These are phyloP conservation scores for Ornithorhynchus anatinus DNA, from an alignment of 2,113 vertebrate species.

Conservation along the genomic window DNA sequence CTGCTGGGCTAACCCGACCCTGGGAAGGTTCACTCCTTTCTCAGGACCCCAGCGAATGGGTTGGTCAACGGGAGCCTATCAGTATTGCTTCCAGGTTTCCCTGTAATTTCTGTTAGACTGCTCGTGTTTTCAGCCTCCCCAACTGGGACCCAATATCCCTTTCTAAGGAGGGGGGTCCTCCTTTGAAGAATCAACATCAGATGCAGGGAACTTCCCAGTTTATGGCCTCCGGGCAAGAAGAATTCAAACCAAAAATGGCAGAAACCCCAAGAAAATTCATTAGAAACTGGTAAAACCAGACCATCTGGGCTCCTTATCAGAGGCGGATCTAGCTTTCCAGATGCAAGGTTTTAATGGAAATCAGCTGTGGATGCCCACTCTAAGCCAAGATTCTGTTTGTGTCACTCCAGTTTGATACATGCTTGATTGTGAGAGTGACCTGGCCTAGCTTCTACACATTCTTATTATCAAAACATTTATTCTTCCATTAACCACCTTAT, in stretches of 20 bases:
- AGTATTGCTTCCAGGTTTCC: constrained; percentile 67
- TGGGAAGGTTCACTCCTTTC: constrained; percentile 36
- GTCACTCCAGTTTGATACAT: constrained; percentile 11
- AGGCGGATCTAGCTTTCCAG: constrained; percentile 71
- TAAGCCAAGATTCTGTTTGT: constrained; percentile 38
- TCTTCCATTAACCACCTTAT: constrained; percentile 4
- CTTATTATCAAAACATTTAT: background rate
- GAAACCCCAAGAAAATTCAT: constrained; percentile 64
- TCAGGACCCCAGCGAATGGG: constrained; percentile 20
- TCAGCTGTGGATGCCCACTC: constrained; percentile 63
- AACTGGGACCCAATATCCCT: constrained; percentile 53
- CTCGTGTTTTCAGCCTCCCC: constrained; percentile 60
- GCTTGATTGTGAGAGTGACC: constrained; percentile 30
- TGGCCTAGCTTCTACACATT: constrained; percentile 11
- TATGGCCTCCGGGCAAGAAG: constrained; percentile 65
- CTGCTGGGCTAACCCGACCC: too few species aligned
- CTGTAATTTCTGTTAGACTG: constrained; percentile 53
- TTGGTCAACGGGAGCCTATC: constrained; percentile 28
- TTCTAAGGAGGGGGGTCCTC: constrained; percentile 48
- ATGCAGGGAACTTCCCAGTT: constrained; percentile 61
- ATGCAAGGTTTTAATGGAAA: constrained; percentile 70
- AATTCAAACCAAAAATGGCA: constrained; percentile 66
- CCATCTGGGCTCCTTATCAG: constrained; percentile 77
- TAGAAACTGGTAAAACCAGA: constrained; percentile 64
- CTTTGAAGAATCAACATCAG: constrained; percentile 70